A percentile compares a stretch with the other conserved stretches of the same genome.
Conservation (phyloP, 1,140 invertebrate species). For the Adoxophyes honmai region DNA sequence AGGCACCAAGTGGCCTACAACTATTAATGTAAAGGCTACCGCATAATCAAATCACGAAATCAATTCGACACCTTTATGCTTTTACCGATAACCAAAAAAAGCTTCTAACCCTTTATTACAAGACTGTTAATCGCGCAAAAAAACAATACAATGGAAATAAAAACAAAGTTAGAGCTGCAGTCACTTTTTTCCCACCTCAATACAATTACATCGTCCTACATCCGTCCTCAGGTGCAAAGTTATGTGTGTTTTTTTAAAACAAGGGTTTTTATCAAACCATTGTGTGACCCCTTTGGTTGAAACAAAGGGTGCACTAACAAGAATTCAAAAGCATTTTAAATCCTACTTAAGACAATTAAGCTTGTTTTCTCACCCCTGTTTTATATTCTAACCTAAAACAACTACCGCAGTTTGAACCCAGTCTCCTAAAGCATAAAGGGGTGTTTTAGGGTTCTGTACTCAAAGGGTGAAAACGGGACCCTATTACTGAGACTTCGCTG, state of each 20-base stretch:
- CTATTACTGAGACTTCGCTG: too few species aligned
- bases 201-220: too few species aligned
- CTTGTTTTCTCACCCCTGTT: conserved; percentile 27
- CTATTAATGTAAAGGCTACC: not conserved
- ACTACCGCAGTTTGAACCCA: too few species aligned
- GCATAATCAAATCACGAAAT: conserved; percentile 9
- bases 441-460: too few species aligned
- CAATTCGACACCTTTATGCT: conserved; percentile 15
- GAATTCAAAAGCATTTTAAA: conserved; percentile 25
- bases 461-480: too few species aligned
- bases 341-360: conserved; percentile 44
- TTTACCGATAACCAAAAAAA: not conserved
- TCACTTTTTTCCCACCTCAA: not conserved
- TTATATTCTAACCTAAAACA: too few species aligned
- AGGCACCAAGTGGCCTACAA: not conserved
- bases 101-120: not conserved
- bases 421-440: too few species aligned
- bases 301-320: conserved; percentile 28
- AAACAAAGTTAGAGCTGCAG: not conserved
- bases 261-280: not conserved
- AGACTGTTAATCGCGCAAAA: not conserved
- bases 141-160: not conserved
- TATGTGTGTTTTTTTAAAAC: too few species aligned
- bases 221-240: too few species aligned
- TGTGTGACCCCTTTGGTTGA: conserved; percentile 20